Percentiles rank a stretch among this genome's conserved stretches.
Conservation (phyloP, 2,113 vertebrate genomes). For the Diphyllodes magnificus region DNA sequence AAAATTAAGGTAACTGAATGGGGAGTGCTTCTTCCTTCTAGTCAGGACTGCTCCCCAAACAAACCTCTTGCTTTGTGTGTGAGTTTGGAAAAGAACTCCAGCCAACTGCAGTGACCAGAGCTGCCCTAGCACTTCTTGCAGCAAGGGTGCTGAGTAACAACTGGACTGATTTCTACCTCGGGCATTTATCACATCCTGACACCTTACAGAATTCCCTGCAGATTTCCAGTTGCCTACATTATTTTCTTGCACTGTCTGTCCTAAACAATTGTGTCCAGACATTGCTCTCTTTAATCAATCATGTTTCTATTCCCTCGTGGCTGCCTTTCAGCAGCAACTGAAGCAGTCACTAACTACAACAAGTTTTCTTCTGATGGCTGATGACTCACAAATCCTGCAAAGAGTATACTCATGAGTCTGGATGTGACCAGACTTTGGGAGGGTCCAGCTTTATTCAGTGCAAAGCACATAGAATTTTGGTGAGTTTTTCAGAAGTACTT, state of each 20-base stretch:
- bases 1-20: background rate
- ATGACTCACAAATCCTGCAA: background rate
- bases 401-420: accelerated
- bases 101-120: background rate
- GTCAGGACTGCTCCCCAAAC: background rate
- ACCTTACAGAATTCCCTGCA: background rate
- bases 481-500: background rate
- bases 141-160: background rate
- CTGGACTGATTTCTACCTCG: background rate
- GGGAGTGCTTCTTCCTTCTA: background rate
- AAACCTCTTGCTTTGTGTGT: background rate
- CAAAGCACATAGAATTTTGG: background rate
- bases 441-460: background rate
- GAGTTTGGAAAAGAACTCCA: background rate
- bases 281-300: background rate
- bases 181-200: background rate
- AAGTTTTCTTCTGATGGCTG: background rate
- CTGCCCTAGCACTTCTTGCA: background rate
- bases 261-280: background rate
- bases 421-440: background rate
- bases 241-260: background rate
- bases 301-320: background rate
- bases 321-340: background rate
- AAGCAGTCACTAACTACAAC: background rate
- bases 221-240: background rate